A percentile compares a stretch with the other conserved stretches of the same genome.
Evolutionary conservation across 2,888 invertebrate genomes (phyloP).

Genomic region (Opisthograptis luteolata): DNA sequence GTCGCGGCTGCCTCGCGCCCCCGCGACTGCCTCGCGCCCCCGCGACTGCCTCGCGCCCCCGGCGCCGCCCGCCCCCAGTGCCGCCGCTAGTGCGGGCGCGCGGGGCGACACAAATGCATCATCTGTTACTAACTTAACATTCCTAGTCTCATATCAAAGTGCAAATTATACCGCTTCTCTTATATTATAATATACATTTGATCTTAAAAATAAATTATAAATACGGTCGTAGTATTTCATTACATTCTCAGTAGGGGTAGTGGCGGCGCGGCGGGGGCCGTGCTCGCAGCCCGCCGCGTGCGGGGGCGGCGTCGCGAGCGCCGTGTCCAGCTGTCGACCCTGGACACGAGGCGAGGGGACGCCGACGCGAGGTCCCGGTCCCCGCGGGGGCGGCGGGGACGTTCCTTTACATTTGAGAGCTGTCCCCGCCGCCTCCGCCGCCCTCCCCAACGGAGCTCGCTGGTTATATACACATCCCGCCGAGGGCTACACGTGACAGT

Average conservation of each 20-base stretch:
- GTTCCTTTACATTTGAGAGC: too few relatives aligned
- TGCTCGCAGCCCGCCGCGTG: not conserved
- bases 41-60: not conserved
- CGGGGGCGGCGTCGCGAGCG: not conserved
- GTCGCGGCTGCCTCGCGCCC: not conserved
- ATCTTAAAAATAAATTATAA: constrained; percentile 5
- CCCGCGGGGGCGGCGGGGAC: too few relatives aligned
- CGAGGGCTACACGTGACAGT: too few relatives aligned
- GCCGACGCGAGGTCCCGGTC: too few relatives aligned
- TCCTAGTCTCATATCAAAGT: not conserved
- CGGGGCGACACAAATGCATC: not conserved
- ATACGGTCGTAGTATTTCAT: not conserved
- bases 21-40: too few relatives aligned
- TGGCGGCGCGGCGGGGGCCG: not conserved
- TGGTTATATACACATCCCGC: too few relatives aligned
- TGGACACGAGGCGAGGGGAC: not conserved
- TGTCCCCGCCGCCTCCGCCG: too few relatives aligned
- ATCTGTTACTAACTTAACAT: too few relatives aligned
- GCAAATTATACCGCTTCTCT: not conserved
- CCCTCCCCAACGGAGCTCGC: too few relatives aligned
- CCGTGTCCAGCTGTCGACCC: not conserved
- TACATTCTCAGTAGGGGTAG: not conserved
- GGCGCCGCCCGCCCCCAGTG: not conserved
- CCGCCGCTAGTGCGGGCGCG: not conserved
- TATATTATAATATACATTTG: constrained; percentile 1